A percentile compares a stretch with the other conserved stretches of the same genome.
Conservation (phyloP, 2,888 invertebrate genomes). For the Hypomecis atomaria region DNA sequence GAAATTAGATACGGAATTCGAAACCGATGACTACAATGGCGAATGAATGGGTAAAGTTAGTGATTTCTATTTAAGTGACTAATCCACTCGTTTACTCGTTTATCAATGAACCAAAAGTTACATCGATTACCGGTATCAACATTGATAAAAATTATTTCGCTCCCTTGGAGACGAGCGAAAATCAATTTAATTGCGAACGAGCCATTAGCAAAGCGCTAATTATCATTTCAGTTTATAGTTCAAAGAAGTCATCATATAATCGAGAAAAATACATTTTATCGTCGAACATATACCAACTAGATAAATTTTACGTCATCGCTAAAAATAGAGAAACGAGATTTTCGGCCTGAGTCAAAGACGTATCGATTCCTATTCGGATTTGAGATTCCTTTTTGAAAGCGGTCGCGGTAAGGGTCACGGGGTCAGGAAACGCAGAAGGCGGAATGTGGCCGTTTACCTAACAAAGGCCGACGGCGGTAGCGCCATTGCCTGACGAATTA, state of each 20-base stretch:
- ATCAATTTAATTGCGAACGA: constrained; percentile 3
- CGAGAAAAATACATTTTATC: constrained; percentile 32
- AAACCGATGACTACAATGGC: constrained; percentile 11
- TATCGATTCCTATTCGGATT: constrained; percentile 30
- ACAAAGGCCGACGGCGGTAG: constrained; percentile 63
- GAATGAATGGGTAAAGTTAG: constrained; percentile 24
- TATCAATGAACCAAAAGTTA: constrained; percentile 19
- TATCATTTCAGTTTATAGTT: constrained; percentile 33
- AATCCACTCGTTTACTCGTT: constrained; percentile 33
- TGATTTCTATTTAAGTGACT: constrained; percentile 29
- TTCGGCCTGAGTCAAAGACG: constrained; percentile 25
- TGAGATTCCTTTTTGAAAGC: constrained; percentile 39
- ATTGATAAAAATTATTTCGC: constrained; percentile 20
- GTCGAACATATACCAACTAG: constrained; percentile 31
- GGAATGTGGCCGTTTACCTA: constrained; percentile 56
- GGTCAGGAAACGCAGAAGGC: constrained; percentile 42
- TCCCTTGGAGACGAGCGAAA: neutral
- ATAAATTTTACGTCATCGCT: constrained; percentile 41
- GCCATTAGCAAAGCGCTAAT: constrained; percentile 16
- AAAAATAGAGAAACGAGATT: constrained; percentile 41
- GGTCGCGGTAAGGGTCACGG: constrained; percentile 37
- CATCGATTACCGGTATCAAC: constrained; percentile 15
- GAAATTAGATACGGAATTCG: constrained; percentile 15
- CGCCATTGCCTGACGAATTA: constrained; percentile 76
- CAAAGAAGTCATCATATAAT: constrained; percentile 35